Conservation (phyloP, 2,888 invertebrate species). For the Ochropleura leucogaster region DNA sequence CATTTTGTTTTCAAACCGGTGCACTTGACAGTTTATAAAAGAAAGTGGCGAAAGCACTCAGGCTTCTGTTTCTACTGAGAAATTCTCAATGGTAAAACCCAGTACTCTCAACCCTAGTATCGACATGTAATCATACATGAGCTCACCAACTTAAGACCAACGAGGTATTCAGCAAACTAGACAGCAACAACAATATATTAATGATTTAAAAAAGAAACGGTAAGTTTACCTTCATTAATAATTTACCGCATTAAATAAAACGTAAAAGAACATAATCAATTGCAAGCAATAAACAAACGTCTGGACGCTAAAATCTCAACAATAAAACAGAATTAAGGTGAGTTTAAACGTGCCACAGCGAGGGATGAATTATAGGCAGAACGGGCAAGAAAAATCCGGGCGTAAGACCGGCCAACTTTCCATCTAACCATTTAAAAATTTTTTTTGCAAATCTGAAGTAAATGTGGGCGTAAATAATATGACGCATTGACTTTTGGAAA, state of each 20-base stretch:
- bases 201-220: background rate
- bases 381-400: conserved; percentile 60
- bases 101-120: too few relatives aligned
- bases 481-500: background rate
- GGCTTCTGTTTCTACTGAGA: too few relatives aligned
- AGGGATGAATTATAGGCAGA: conserved; percentile 67
- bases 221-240: background rate
- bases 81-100: too few relatives aligned
- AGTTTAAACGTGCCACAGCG: conserved; percentile 60
- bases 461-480: conserved; percentile 30
- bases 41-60: too few relatives aligned
- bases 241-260: conserved; percentile 29
- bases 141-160: too few relatives aligned
- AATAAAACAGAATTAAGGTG: conserved; percentile 65
- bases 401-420: conserved; percentile 55
- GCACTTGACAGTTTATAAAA: too few relatives aligned
- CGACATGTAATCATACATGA: too few relatives aligned
- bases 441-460: conserved; percentile 65
- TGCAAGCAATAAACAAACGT: conserved; percentile 54
- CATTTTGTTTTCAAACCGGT: too few relatives aligned
- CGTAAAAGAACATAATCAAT: conserved; percentile 58
- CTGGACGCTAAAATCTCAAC: conserved; percentile 53
- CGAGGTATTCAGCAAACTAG: too few relatives aligned
- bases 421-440: conserved; percentile 69
- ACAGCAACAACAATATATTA: background rate